A percentile compares a stretch with the other conserved stretches of the same genome.
Conservation (phyloP, 23 tunicate species). For the Trididemnum nubilum region DNA sequence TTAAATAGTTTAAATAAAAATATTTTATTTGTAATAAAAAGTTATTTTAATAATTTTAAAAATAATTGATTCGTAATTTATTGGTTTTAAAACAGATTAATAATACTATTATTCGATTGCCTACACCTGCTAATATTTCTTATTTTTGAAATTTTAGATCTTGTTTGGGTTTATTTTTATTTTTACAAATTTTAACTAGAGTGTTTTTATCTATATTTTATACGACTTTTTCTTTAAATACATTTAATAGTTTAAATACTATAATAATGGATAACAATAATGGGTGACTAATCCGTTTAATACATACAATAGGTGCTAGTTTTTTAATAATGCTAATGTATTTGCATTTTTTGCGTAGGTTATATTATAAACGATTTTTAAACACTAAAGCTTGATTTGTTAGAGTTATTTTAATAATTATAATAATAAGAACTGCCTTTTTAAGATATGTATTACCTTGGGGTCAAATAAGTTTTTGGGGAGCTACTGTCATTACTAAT, state of each 20-base stretch:
- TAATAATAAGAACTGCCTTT: conserved; percentile 19
- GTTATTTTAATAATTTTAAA: too few relatives aligned
- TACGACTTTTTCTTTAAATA: background rate
- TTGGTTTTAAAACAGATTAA: background rate
- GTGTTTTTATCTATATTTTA: conserved; percentile 25
- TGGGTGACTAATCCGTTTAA: background rate
- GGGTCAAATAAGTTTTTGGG: conserved; percentile 48
- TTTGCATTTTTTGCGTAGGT: conserved; percentile 3
- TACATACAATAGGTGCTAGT: conserved; percentile 2
- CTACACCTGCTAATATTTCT: background rate
- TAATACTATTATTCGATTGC: background rate
- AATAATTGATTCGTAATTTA: background rate
- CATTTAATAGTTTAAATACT: background rate
- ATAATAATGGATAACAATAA: background rate
- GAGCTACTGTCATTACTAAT: conserved; percentile 44
- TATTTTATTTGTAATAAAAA: background rate
- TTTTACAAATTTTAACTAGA: conserved; percentile 12
- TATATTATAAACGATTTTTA: conserved; percentile 16
- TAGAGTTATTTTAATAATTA: conserved; percentile 10
- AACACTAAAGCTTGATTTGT: background rate
- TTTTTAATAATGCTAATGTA: conserved; percentile 6
- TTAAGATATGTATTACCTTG: conserved; percentile 41
- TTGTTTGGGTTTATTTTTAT: background rate
- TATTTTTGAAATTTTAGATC: conserved; percentile 26
- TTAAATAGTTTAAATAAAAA: background rate